A percentile compares a stretch with the other conserved stretches of the same genome.
These are phyloP conservation scores for Cheirogaleus medius DNA, from an alignment of 2,113 vertebrate genomes.

Conservation along the genomic window DNA sequence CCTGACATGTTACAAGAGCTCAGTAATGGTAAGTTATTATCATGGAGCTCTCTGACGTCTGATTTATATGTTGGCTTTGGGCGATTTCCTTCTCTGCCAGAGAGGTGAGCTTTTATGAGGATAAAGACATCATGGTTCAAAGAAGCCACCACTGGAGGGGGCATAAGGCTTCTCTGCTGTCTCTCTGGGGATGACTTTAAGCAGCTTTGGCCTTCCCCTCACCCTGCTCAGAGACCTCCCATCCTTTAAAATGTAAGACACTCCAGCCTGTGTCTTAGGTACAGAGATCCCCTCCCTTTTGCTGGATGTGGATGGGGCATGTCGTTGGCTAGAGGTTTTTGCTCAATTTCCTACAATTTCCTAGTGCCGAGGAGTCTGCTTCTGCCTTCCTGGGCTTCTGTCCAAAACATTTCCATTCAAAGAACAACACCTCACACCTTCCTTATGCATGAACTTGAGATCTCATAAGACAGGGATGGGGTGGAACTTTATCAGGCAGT, in stretches of 20 bases:
- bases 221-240: not conserved
- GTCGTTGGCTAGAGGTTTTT: not conserved
- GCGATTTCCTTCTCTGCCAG: slow-evolving; percentile 28
- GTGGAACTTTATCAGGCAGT: not conserved
- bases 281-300: not conserved
- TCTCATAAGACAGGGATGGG: not conserved
- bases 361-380: not conserved
- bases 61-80: slow-evolving; percentile 29
- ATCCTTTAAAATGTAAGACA: not conserved
- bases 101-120: not conserved
- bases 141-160: not conserved
- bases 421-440: not conserved
- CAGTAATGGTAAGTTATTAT: slow-evolving; percentile 16
- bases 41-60: not conserved
- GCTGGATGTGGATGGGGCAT: not conserved
- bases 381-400: not conserved
- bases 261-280: not conserved
- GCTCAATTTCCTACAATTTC: not conserved
- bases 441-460: not conserved
- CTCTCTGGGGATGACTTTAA: not conserved
- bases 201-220: not conserved
- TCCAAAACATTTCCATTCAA: not conserved
- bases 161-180: not conserved
- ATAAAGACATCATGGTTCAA: not conserved
- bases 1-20: not conserved